These are phyloP conservation scores for Agrochola litura DNA, from an alignment of 2,888 invertebrate species.

Conservation along the genomic window DNA sequence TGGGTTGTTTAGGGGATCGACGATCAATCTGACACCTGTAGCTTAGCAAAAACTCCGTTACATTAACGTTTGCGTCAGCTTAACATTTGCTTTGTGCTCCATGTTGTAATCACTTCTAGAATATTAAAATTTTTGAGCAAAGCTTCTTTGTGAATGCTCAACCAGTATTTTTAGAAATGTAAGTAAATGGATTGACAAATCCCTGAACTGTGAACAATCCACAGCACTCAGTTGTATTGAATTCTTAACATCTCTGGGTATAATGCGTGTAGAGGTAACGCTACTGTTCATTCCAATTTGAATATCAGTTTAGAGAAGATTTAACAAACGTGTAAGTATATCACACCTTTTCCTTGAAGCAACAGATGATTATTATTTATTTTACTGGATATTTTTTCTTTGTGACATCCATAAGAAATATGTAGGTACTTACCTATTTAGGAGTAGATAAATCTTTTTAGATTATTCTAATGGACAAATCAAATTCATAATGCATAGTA, in stretches of 20 bases:
- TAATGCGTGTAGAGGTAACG: neutral
- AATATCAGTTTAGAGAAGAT: neutral
- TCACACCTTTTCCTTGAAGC: neutral
- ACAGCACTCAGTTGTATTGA: constrained; percentile 10
- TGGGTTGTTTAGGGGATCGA: neutral
- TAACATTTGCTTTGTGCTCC: neutral
- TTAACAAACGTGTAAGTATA: neutral
- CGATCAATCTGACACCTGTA: neutral
- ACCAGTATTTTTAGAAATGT: neutral
- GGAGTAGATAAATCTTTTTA: neutral
- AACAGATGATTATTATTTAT: neutral
- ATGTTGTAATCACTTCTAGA: neutral
- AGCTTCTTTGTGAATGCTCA: neutral
- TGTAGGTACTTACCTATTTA: neutral
- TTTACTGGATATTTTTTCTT: neutral
- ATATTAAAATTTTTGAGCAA: neutral
- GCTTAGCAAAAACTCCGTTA: neutral
- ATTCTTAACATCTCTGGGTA: neutral
- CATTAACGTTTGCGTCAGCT: neutral
- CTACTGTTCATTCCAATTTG: neutral
- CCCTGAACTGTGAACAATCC: neutral
- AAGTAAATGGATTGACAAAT: neutral
- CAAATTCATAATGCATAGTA: neutral
- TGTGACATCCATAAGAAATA: neutral
- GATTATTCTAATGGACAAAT: neutral